phyloP scores from a whole-genome alignment of 1,140 invertebrate genomes.

The Nilaparvata lugens region DNA sequence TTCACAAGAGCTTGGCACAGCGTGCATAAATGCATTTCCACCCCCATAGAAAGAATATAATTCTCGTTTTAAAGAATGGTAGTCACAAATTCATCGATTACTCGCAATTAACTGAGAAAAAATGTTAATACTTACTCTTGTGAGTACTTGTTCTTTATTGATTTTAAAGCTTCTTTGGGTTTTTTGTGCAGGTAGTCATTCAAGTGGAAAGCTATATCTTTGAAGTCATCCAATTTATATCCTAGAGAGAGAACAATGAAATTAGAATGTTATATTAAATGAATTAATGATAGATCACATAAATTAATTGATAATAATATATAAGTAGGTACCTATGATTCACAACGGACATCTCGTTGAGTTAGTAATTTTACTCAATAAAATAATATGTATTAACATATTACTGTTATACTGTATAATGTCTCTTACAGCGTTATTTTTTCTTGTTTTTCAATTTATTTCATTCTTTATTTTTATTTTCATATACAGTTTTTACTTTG shows the following conservation, averaged over 20 bases:
- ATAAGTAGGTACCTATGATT: background rate
- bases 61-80: too few species aligned
- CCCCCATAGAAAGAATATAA: too few species aligned
- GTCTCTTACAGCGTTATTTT: too few species aligned
- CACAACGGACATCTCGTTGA: background rate
- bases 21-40: too few species aligned
- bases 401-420: too few species aligned
- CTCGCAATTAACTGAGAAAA: too few species aligned
- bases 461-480: too few species aligned
- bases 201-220: conserved; percentile 55
- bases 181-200: conserved; percentile 69
- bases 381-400: too few species aligned
- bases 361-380: background rate
- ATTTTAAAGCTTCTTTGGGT: conserved; percentile 64
- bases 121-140: conserved; percentile 58
- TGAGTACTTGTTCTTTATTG: conserved; percentile 88
- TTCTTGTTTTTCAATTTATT: too few species aligned
- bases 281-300: background rate
- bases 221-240: conserved; percentile 67
- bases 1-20: too few species aligned
- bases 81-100: too few species aligned
- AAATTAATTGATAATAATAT: background rate
- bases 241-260: conserved; percentile 37
- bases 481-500: too few species aligned
- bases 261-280: background rate